Evolutionary conservation across 2,113 vertebrate genomes (phyloP).

Genomic region (Harpagus bidentatus): DNA sequence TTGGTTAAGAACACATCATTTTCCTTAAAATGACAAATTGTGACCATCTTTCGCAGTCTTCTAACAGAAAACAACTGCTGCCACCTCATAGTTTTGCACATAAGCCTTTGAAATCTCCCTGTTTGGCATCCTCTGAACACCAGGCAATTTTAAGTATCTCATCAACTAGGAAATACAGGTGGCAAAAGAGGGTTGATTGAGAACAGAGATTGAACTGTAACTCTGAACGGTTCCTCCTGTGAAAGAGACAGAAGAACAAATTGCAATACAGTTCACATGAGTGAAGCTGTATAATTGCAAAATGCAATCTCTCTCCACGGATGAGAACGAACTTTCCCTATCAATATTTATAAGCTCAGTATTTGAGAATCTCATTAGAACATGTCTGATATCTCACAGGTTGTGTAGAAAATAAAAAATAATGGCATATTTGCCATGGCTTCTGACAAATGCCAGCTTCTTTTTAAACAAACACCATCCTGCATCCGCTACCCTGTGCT

Average conservation of each 20-base stretch:
- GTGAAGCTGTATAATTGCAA: conserved; percentile 43
- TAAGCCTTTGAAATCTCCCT: neutral
- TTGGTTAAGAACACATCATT: neutral
- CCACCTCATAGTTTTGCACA: neutral
- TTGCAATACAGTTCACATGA: conserved; percentile 42
- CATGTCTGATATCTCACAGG: neutral
- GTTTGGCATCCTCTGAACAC: neutral
- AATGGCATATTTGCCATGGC: neutral
- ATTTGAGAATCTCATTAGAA: conserved; percentile 51
- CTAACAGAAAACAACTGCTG: neutral
- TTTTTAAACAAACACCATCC: conserved; percentile 4
- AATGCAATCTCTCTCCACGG: neutral
- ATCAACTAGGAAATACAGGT: neutral
- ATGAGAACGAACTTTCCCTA: neutral
- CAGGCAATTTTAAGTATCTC: conserved; percentile 23
- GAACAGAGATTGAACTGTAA: conserved; percentile 43
- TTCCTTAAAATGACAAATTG: neutral
- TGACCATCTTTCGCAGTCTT: neutral
- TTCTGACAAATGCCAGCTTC: conserved; percentile 20
- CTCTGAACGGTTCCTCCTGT: neutral
- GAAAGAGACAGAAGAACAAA: conserved; percentile 47
- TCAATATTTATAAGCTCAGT: conserved; percentile 51
- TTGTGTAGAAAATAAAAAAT: conserved; percentile 27
- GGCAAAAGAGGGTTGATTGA: conserved; percentile 11
- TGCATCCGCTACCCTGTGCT: neutral